phyloP scores from a whole-genome alignment of 2,888 invertebrate species.

The Ichneumoninae sp. region DNA sequence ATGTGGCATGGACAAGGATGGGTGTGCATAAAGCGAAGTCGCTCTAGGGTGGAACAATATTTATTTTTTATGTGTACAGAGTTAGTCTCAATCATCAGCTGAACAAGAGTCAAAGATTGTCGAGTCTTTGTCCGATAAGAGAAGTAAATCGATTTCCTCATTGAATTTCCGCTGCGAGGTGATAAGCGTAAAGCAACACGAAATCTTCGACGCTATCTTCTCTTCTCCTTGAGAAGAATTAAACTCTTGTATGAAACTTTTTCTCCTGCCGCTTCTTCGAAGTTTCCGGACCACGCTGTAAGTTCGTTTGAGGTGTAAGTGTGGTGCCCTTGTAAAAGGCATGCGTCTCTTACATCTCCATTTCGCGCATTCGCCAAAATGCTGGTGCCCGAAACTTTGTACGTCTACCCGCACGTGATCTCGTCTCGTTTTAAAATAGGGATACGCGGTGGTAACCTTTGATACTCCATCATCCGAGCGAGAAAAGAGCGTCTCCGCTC shows the following conservation, averaged over 20 bases:
- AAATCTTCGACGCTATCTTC: neutral
- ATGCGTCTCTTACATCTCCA: neutral
- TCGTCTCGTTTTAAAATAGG: slow-evolving; percentile 20
- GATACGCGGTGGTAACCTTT: slow-evolving; percentile 21
- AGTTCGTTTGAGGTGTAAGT: neutral
- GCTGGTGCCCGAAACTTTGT: slow-evolving; percentile 9
- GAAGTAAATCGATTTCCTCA: no score
- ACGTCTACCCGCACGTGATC: slow-evolving; percentile 32
- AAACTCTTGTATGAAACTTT: neutral
- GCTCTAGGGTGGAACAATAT: no score
- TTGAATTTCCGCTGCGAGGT: no score
- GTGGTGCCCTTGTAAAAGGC: neutral
- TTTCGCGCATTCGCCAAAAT: neutral
- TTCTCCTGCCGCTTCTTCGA: neutral
- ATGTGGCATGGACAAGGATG: no score
- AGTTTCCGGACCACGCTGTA: neutral
- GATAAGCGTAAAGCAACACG: no score
- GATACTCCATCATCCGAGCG: slow-evolving; percentile 26
- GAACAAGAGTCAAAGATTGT: no score
- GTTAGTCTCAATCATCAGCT: neutral
- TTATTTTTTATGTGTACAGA: no score
- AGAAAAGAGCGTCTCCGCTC: slow-evolving; percentile 34
- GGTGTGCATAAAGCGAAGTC: no score
- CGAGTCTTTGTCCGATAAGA: no score
- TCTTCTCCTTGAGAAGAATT: neutral